Base-by-base conservation (phyloP, 2,113 vertebrate genomes). In the Amazona guildingii region DNA sequence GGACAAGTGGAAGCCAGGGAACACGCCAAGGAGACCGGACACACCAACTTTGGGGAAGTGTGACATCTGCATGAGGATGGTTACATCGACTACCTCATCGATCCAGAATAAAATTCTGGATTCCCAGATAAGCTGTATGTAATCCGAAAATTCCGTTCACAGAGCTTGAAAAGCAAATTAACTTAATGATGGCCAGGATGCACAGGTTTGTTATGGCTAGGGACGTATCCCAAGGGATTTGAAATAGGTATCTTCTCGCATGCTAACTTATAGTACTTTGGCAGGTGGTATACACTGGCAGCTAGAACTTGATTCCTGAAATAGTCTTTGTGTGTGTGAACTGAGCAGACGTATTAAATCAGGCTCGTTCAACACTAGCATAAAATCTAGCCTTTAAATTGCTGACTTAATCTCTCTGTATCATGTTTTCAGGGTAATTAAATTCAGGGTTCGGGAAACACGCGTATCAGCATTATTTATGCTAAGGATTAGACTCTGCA, bases 11-110 rank as follows among this genome's bases (percentile, higher is more conserved):
- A 99, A 95, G 99, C 99, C 43, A 98, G 99, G 23, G 98, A 99
- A 39, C 99, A 99, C 10, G 99, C 99, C 97, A 99, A 98, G 98
- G 99, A 99, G 95, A 99, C 99, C 0, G 99, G 99, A 59, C 99
- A 99, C 95, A 98, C 99, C 97, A 99, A 99, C 93, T 99, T 99
- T 9, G 99, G 99, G 27, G 99, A 99, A 96, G 99, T 99, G 97
- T 99, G 98, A 99, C 43, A 27, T 31, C 74, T 69, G 9, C 86
- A 17, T 37, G 55, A 88, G 52, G 76, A 92, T 75, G 95, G 89
- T 86, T 84, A 97, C 97, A 97, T 97, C 98, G 97, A 98, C 99
- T 99, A 99, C 99, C 99, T 99, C 99, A 98, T 48, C 68, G 19
- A 79, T 91, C 97, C 91, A 33, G 97, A 75, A 86, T 55, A 4